A percentile compares a stretch with the other conserved stretches of the same genome.
These are phyloP conservation scores for Ephialtes manifestator DNA, from an alignment of 2,888 invertebrate genomes.

Conservation along the genomic window DNA sequence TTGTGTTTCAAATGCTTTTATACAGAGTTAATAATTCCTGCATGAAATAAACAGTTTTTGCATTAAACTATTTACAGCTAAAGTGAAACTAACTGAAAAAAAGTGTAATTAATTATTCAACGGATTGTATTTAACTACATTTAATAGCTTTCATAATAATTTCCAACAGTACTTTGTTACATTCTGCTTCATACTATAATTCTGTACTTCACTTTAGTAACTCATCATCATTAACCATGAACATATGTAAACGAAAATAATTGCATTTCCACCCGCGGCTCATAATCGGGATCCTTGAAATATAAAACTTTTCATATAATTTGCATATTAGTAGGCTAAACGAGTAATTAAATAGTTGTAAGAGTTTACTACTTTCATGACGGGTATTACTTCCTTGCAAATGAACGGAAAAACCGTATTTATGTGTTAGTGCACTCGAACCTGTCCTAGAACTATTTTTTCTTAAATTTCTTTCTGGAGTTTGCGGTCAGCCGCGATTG, in stretches of 20 bases:
- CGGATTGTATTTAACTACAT: neutral
- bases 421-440: conserved; percentile 7
- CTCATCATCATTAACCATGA: neutral
- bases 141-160: neutral
- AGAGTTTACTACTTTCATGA: neutral
- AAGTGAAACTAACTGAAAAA: neutral
- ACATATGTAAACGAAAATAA: neutral
- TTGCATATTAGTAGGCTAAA: neutral
- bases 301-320: neutral
- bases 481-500: conserved; percentile 28
- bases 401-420: neutral
- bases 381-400: neutral
- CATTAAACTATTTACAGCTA: neutral
- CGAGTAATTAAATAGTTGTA: conserved; percentile 21
- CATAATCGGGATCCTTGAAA: neutral
- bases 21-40: neutral
- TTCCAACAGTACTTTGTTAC: neutral
- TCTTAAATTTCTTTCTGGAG: conserved; percentile 30
- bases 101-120: neutral
- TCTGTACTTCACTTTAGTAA: neutral
- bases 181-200: neutral
- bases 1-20: too few relatives aligned
- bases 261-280: neutral
- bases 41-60: neutral
- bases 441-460: conserved; percentile 17